Evolutionary conservation across 2,113 vertebrate genomes (phyloP), one percentile per base, ranked within the genome.

Genomic region (Mastomys coucha): DNA sequence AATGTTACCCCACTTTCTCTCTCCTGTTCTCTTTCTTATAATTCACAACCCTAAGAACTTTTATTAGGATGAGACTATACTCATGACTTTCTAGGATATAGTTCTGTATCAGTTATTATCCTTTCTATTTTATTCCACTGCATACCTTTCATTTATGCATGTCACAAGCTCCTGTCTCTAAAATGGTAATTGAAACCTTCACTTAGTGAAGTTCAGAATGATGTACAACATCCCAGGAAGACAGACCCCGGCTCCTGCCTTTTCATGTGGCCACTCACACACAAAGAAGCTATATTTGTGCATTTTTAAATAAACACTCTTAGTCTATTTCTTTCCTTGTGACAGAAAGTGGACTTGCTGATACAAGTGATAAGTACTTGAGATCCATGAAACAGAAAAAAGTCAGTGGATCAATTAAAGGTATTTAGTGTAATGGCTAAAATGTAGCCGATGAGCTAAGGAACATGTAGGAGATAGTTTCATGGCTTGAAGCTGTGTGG

Each of bases 361-460:
- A 70, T 24, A 2, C 58, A 36, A 65, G 22, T 89, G 60, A 72
- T 65, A 77, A 95, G 51, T 45, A 80, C 58, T 51, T 36, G n/a
- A 17, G 13, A 90, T 36, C n/a, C 80, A 11, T 2, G 7, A 73
- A 53, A 33, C 28, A 51, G 28, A 51, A 42, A 31, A 14, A 91
- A 31, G 84, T 11, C 42, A 76, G 39, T 82, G 60, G 28, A 22
- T 89, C 60, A 81, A 81, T 91, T 82, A 89, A 65, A 49, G 7
- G 33, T 91, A 80, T 81, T 88, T 92, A 84, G 70, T 93, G 76
- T 65, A 93, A 72, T 81, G 28, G 14, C 24, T 45, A 80, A 53
- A 65, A 81, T n/a, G 42, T 33, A 53, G 24, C 20, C 33, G 10
- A 28, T 45, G 49, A 87, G 39, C 14, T 33, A 73, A 94, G 45